A percentile compares a stretch with the other conserved stretches of the same genome.
Evolutionary conservation across 2,888 invertebrate species (phyloP).

Genomic region (Linnaemya vulpina): DNA sequence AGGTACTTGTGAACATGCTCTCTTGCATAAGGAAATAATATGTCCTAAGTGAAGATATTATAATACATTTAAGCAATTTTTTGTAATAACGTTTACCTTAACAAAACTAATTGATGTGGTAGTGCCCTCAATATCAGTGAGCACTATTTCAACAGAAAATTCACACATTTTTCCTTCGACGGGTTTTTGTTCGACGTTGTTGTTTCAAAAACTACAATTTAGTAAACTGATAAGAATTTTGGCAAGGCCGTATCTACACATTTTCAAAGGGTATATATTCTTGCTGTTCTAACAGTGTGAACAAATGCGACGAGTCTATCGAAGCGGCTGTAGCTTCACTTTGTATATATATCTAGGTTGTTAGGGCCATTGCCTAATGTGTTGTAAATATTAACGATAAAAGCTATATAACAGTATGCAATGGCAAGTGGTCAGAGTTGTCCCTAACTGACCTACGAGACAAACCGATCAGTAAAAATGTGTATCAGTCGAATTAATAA

Average conservation of each 20-base stretch:
- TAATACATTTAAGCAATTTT: not conserved
- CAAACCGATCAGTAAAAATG: no score
- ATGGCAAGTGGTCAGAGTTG: no score
- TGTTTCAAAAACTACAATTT: conserved; percentile 32
- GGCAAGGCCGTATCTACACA: not conserved
- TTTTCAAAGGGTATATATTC: not conserved
- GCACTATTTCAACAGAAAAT: conserved; percentile 78
- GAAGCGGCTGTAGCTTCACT: no score
- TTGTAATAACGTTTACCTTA: conserved; percentile 83
- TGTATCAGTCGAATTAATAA: no score
- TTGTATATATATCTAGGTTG: no score
- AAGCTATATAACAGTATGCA: no score
- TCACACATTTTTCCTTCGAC: conserved; percentile 62
- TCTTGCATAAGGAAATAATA: conserved; percentile 90
- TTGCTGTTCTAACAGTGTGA: no score
- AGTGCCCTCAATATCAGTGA: conserved; percentile 90
- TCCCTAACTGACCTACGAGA: no score
- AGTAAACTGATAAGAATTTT: conserved; percentile 60
- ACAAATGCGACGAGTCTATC: no score
- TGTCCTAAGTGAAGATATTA: conserved; percentile 85
- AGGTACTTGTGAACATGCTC: conserved; percentile 89
- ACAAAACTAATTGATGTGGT: conserved; percentile 89
- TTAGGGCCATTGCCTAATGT: no score
- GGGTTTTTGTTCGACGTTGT: not conserved
- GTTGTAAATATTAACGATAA: no score